Base-by-base conservation (phyloP, 2,797 vertebrate species). In the Sciaenops ocellatus region DNA sequence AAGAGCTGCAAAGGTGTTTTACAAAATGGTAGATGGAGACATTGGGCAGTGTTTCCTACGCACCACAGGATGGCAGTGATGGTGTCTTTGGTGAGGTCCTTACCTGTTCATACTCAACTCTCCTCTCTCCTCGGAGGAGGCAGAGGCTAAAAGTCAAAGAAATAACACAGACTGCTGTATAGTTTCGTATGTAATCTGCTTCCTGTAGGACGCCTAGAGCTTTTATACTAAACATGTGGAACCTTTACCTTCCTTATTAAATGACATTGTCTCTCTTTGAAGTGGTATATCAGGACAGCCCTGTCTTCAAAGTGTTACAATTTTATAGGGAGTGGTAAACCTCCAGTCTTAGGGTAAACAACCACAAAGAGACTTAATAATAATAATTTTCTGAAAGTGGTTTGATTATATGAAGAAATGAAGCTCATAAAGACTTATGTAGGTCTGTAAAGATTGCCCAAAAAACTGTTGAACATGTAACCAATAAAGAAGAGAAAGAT, bases 51-150 rank as follows among this genome's bases (percentile, higher is more conserved):
- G 41, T 69, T 75, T 51, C 38, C 48, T 47, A 4, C 9, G 9
- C 44, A 44, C 90, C 92, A 92, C 85, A 84, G n/a, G 91, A 76
- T 86, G 91, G 90, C 90, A 86, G 85, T 75, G 76, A 76, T 24
- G 70, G 2, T 6, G 55, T 64, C 42, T 44, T 3, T 38, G 56
- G 22, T 41, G 34, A 51, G 1, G 17, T 13, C 12, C 22, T 64
- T 10, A 41, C 51, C 65, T 84, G 67, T 73, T n/a, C 5, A 20
- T 5, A 24, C 38, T 3, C 28, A 47, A 1, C 42, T 22, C 44
- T 22, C 8, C 50, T 44, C n/a, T 48, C 46, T 65, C 34, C 15
- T 26, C 26, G 26, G 26, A 42, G 12, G 38, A 22, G 38, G 26
- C 2, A 15, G 38, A 60, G 42, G 15, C 52, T 18, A 0, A 76